phyloP scores from a whole-genome alignment of 2,888 invertebrate genomes.

The Imbricaverruca yamaguchii region DNA sequence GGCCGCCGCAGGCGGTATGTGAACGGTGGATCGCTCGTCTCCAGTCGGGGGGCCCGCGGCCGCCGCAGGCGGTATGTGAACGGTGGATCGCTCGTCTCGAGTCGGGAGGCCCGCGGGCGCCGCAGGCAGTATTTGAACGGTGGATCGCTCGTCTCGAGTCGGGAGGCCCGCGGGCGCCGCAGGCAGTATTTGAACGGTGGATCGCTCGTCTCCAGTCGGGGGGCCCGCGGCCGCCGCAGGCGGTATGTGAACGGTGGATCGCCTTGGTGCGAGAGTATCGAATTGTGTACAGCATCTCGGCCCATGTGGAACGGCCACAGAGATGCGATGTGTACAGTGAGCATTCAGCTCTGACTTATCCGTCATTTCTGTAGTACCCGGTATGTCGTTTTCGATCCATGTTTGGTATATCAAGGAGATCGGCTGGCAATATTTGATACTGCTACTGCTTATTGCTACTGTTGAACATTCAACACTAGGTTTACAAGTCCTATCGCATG shows the following conservation, averaged over 20 bases:
- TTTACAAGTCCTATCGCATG: too few relatives aligned
- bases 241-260: not conserved
- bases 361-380: too few relatives aligned
- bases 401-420: too few relatives aligned
- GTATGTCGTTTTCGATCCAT: too few relatives aligned
- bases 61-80: not conserved
- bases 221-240: slow-evolving; percentile 28
- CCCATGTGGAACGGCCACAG: too few relatives aligned
- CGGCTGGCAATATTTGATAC: not conserved
- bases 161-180: slow-evolving; percentile 33
- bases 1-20: not conserved
- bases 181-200: not conserved
- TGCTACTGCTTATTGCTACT: not conserved
- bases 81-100: slow-evolving; percentile 32
- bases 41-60: slow-evolving; percentile 35
- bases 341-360: too few relatives aligned
- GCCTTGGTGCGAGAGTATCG: too few relatives aligned
- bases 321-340: too few relatives aligned
- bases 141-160: slow-evolving; percentile 35
- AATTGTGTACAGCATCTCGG: too few relatives aligned
- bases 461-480: too few relatives aligned
- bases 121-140: not conserved
- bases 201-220: slow-evolving; percentile 36
- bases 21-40: slow-evolving; percentile 32
- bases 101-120: slow-evolving; percentile 35